Evolutionary conservation across 2,888 invertebrate species (phyloP), one percentile per base, ranked within the genome.

Genomic region (Sericinus montela): DNA sequence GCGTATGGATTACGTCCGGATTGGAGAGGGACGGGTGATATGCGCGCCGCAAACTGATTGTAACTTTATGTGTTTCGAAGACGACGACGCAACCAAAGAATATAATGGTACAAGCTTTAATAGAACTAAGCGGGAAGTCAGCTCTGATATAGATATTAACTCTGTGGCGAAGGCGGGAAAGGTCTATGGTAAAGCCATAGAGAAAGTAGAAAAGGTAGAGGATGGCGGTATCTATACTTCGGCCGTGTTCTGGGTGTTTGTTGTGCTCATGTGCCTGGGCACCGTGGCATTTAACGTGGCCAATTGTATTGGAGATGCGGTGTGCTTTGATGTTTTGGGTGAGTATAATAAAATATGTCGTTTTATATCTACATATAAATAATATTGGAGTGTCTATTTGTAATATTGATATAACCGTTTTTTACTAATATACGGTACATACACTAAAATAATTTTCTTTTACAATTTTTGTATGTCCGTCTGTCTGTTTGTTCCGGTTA

Each of bases 281-380:
- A 94, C 92, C 1, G 93, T 95, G 50, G 93, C 94, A 2, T 96
- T 94, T 67, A 96, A 95, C 72, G 96, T 97, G 0, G 92, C 93
- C 28, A 95, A 97, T 65, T 95, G 94, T 39, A 93, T 97, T 32
- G 94, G 95, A 32, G 98, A 98, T 76, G 96, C 97, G 0, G 93
- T 97, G 25, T 96, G 97, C 72, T 97, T 97, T 67, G 95, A 97
- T 75, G 92, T 96, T 16, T 87, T 98, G 32, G 95, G 95, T 92
- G 73, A 83, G 86, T 73, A n/a, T n/a, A n/a, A n/a, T n/a, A n/a
- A n/a, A n/a, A n/a, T n/a, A n/a, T n/a, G n/a, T n/a, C n/a, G n/a
- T n/a, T n/a, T n/a, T n/a, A n/a, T n/a, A n/a, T n/a, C n/a, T n/a
- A n/a, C n/a, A n/a, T n/a, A n/a, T n/a, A n/a, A n/a, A n/a, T n/a